phyloP scores from a whole-genome alignment of 2,797 vertebrate genomes.

The Manis javanica region DNA sequence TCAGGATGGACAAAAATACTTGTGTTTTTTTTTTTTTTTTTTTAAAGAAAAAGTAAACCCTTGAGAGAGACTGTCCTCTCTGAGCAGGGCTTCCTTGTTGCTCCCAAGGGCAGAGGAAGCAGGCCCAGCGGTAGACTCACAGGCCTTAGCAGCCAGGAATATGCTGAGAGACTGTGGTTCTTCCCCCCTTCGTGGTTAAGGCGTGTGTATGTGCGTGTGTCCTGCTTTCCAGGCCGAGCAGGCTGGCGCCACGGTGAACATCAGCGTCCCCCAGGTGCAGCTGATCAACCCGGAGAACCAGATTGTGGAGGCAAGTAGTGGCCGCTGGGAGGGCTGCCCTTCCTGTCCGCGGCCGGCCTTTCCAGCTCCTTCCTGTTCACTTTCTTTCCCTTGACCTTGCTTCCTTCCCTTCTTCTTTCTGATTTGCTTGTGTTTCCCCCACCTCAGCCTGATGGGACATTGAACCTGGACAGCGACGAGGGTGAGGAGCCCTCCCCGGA shows the following conservation, averaged over 20 bases:
- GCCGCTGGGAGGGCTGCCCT: not conserved
- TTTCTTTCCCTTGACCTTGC: conserved; percentile 9
- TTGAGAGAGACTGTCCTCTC: not conserved
- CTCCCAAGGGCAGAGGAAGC: not conserved
- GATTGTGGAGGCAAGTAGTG: conserved; percentile 95
- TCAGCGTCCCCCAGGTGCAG: conserved; percentile 98
- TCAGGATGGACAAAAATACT: not conserved
- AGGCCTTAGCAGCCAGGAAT: conserved; percentile 9
- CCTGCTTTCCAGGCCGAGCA: conserved; percentile 90
- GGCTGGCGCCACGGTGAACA: conserved; percentile 92
- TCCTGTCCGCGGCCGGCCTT: too few relatives aligned
- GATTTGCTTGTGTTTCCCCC: not conserved
- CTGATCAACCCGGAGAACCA: conserved; percentile 99
- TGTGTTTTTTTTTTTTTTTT: not conserved
- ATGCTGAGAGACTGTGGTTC: not conserved
- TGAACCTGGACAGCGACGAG: conserved; percentile 98
- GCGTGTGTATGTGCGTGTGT: not conserved
- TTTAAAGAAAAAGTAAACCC: conserved; percentile 50
- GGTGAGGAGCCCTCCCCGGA: conserved; percentile 98
- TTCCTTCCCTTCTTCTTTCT: not conserved
- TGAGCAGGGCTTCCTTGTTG: conserved; percentile 24
- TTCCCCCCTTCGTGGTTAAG: not conserved
- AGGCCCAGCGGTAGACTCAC: not conserved
- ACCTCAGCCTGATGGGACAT: conserved; percentile 92
- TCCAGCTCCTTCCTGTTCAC: not conserved